Conservation (phyloP, 1,140 invertebrate species). For the Ips nitidus region DNA sequence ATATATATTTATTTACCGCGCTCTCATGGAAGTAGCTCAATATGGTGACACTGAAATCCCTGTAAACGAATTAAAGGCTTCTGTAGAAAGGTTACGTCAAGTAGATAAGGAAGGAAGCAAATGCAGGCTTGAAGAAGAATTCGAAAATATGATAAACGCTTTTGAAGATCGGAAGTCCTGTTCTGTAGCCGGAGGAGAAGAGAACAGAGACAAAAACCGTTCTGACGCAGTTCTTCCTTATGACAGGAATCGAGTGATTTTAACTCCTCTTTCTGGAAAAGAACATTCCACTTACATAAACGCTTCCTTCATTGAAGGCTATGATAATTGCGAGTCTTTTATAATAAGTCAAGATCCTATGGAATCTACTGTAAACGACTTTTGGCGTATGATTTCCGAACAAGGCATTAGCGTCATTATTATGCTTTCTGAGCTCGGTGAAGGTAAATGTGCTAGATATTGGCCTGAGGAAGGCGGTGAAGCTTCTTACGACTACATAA, state of each 20-base stretch:
- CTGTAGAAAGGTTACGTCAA: constrained; percentile 70
- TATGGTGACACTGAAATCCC: constrained; percentile 92
- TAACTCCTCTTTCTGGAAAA: constrained; percentile 75
- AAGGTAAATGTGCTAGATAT: constrained; percentile 81
- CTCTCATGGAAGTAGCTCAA: constrained; percentile 88
- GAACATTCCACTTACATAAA: constrained; percentile 97
- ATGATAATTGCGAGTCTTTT: constrained; percentile 90
- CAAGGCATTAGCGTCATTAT: constrained; percentile 89
- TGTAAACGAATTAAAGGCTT: constrained; percentile 67
- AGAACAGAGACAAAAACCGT: constrained; percentile 86
- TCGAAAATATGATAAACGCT: constrained; percentile 81
- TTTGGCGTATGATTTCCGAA: constrained; percentile 96
- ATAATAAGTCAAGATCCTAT: constrained; percentile 95
- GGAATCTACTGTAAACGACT: constrained; percentile 85
- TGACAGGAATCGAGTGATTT: constrained; percentile 85
- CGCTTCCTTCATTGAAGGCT: constrained; percentile 95
- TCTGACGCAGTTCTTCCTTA: constrained; percentile 87
- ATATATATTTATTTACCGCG: constrained; percentile 96
- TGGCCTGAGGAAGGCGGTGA: constrained; percentile 88
- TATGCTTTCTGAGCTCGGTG: constrained; percentile 88
- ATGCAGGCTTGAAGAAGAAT: constrained; percentile 78
- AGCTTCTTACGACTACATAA: constrained; percentile 77
- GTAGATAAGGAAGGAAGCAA: constrained; percentile 65
- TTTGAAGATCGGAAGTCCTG: constrained; percentile 81
- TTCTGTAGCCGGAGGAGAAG: constrained; percentile 77